Base-by-base conservation (phyloP, 2,888 invertebrate species). In the Meganola albula region DNA sequence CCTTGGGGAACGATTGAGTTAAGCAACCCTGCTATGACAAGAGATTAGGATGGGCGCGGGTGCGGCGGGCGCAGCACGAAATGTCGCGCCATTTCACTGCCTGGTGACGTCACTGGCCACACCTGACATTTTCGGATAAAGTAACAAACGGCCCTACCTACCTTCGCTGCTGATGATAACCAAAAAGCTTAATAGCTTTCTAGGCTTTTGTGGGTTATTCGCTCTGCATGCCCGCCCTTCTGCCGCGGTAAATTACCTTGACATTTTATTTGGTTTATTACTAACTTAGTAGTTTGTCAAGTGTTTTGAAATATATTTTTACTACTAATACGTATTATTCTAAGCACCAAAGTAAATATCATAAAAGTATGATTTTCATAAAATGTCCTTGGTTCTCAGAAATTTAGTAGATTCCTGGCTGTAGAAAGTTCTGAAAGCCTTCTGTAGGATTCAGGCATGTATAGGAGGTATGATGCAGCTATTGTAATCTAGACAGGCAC, bases 141-240 rank as follows among this genome's bases (percentile, higher is more conserved):
- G 78, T 74, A 74, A 77, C 79, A 80, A 76, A 73, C 67, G 65
- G 82, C 80, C 83, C 82, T 71, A 79, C 82, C 83, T 76, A 66
- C 62, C 65, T 59, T 58, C 63, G 46, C 48, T 52, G 55, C 72
- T 74, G 80, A 80, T 83, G 82, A 74, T n/a, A n/a, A 73, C 63
- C 59, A 48, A 68, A 71, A 74, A 71, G 67, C 75, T 71, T 78
- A 78, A 78, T 76, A 69, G 68, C 68, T 65, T 65, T 63, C 59
- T 55, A 57, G 44, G 68, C 66, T 71, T 74, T 65, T 66, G 63
- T 63, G 60, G 63, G 65, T 70, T 73, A 74, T 76, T 74, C 69
- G 70, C 64, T 59, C 45, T 62, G 62, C 63, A 57, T 62, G 64
- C 55, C 51, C 53, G 62, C 63, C 54, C 60, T 55, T 53, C 58